phyloP scores from a whole-genome alignment of 2,888 invertebrate species.

The Hyalella azteca region DNA sequence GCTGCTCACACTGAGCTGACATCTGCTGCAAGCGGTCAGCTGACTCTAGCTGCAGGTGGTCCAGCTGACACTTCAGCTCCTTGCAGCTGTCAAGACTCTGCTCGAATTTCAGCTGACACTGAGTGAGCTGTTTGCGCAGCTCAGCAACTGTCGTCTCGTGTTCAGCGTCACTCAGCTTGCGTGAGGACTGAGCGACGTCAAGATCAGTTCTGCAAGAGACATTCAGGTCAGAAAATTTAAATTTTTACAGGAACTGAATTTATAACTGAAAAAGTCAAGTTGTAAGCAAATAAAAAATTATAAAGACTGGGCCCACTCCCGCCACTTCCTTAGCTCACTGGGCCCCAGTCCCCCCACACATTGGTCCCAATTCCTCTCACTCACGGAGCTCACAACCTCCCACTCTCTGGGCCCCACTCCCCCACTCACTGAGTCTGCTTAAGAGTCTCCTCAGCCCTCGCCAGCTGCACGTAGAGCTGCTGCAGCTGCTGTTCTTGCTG shows the following conservation, averaged over 20 bases:
- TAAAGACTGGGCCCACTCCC: too few species aligned
- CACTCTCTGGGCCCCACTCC: neutral
- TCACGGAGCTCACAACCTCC: too few species aligned
- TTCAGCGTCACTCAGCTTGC: neutral
- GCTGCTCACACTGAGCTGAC: neutral
- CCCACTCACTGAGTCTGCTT: neutral
- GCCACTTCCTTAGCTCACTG: too few species aligned
- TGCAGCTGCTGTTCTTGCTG: slow-evolving; percentile 10
- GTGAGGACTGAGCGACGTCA: neutral
- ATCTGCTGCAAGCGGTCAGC: neutral
- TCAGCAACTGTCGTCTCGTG: neutral
- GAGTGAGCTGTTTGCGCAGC: neutral
- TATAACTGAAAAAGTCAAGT: too few species aligned
- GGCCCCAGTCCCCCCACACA: too few species aligned
- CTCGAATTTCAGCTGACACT: neutral
- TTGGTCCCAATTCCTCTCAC: too few species aligned
- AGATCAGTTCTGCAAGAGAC: neutral
- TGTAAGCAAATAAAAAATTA: too few species aligned
- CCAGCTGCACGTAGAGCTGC: slow-evolving; percentile 4
- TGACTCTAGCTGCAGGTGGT: neutral
- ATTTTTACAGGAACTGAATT: too few species aligned
- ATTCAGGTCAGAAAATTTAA: neutral
- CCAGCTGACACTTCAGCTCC: neutral
- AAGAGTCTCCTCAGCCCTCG: neutral
- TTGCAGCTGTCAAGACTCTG: neutral